A percentile compares a stretch with the other conserved stretches of the same genome.
Evolutionary conservation across 2,888 invertebrate genomes (phyloP).

Genomic region (Pinctada fucata): DNA sequence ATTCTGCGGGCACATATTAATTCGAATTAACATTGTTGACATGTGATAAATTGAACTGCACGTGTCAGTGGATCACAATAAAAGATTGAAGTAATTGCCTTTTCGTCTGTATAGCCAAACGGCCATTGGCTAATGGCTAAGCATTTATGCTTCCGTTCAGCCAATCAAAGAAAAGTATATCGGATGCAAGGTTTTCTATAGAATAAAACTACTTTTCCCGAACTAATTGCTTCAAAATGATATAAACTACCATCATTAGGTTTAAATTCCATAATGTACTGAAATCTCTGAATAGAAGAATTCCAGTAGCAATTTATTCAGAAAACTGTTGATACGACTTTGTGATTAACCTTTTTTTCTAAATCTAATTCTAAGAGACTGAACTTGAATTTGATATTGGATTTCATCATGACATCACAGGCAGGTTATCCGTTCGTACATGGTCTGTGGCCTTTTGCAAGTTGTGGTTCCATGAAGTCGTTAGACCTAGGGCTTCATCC

Average conservation of each 20-base stretch:
- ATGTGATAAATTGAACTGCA: not conserved
- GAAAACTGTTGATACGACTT: no score
- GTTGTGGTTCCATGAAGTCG: slow-evolving; percentile 41
- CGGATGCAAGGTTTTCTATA: not conserved
- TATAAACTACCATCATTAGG: not conserved
- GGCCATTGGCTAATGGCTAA: not conserved
- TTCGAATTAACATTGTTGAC: not conserved
- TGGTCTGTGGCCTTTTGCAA: slow-evolving; percentile 39
- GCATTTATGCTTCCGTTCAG: not conserved
- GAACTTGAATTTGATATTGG: not conserved
- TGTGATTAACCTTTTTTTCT: no score
- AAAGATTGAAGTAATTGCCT: not conserved
- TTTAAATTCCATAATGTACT: no score
- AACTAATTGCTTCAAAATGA: slow-evolving; percentile 26
- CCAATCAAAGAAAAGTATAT: not conserved
- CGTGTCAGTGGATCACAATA: not conserved
- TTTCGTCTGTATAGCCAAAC: no score
- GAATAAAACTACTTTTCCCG: slow-evolving; percentile 8
- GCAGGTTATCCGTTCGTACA: slow-evolving; percentile 31
- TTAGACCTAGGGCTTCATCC: slow-evolving; percentile 63
- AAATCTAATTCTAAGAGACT: no score
- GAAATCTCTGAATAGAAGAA: no score
- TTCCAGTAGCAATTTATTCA: no score
- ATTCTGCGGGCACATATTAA: not conserved
- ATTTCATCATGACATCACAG: slow-evolving; percentile 5